A percentile compares a stretch with the other conserved stretches of the same genome.
Evolutionary conservation across 2,113 vertebrate species (phyloP).

Genomic region (Geothlypis trichas): DNA sequence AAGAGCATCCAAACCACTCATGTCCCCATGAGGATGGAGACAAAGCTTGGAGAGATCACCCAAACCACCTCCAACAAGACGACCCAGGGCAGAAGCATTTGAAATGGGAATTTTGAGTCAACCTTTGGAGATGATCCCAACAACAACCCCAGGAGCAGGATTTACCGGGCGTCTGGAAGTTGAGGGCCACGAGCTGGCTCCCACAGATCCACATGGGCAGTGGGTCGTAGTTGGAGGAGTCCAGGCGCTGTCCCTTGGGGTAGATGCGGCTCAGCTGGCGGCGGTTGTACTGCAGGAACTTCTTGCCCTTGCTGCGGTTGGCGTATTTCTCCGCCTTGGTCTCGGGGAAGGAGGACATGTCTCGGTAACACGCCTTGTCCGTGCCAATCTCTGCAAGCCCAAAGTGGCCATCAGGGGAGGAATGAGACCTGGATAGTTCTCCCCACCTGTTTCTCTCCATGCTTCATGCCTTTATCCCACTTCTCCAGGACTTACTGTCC

Average conservation of each 20-base stretch:
- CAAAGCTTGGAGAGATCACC: background rate
- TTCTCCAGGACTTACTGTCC: conserved; percentile 85
- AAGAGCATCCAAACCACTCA: background rate
- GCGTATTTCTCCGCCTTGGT: conserved; percentile 98
- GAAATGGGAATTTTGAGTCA: background rate
- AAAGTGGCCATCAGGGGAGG: background rate
- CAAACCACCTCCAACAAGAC: background rate
- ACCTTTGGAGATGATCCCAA: background rate
- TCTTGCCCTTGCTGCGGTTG: conserved; percentile 95
- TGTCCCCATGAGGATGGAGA: background rate
- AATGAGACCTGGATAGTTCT: background rate
- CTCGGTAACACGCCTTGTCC: conserved; percentile 91
- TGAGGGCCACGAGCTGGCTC: conserved; percentile 95
- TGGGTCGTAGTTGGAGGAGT: conserved; percentile 98
- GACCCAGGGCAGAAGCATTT: accelerated
- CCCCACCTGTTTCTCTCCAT: background rate
- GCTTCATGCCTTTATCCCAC: background rate
- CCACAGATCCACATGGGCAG: conserved; percentile 98
- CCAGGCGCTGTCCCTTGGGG: conserved; percentile 93
- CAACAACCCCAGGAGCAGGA: background rate
- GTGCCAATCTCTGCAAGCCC: conserved; percentile 89
- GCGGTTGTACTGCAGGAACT: conserved; percentile 96
- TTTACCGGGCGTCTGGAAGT: conserved; percentile 96
- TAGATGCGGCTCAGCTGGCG: conserved; percentile 97
- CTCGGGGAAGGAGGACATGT: conserved; percentile 99